Base-by-base conservation (phyloP, 2,888 invertebrate species). In the Nephrotoma appendiculata region DNA sequence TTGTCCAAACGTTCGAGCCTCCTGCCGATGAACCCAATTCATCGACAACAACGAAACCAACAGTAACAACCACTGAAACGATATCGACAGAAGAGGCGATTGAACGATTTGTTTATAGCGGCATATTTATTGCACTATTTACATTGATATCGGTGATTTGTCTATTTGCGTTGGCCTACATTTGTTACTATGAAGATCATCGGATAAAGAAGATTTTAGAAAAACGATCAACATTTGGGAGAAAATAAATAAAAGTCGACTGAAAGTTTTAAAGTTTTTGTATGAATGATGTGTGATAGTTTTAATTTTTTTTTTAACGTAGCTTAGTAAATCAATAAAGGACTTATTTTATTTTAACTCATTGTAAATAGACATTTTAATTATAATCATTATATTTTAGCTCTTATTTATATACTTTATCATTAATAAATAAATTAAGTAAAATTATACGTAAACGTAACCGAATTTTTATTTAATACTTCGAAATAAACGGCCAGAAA, bases 161-260 rank as follows among this genome's bases (percentile, higher is more conserved):
- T 19, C 19, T 85, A 9, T 85, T 85, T 85, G 85, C 85, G 2
- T 44, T 85, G 19, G 19, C 44, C 5, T 85, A 85, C 11, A 85
- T 85, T 45, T 85, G 85, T 12, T 85, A 85, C 11, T 85, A 85
- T 45, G 85, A 85, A 11, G 85, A 85, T 85, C 85, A 85, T 45
- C 44, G 85, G 11, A 85, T 85, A 44, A 85, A 85, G 44, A 85
- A 85, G 19, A 44, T 85, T 44, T 85, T 85, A 44, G 85, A 85
- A 44, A 85, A 71, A 9, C 71, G 71, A 71, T 19, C 19, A 71
- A 71, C 71, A 31, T 71, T 71, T 71, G 71, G 71, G 4, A 19
- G 31, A 4, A 71, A 71, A 71, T 71, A 71, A 15, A 19, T 31
- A 31, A 31, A 31, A 31, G 31, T 19, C 19, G 6, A 48, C 12